Conservation (phyloP, 2,113 vertebrate species). For the Anarrhichthys ocellatus region DNA sequence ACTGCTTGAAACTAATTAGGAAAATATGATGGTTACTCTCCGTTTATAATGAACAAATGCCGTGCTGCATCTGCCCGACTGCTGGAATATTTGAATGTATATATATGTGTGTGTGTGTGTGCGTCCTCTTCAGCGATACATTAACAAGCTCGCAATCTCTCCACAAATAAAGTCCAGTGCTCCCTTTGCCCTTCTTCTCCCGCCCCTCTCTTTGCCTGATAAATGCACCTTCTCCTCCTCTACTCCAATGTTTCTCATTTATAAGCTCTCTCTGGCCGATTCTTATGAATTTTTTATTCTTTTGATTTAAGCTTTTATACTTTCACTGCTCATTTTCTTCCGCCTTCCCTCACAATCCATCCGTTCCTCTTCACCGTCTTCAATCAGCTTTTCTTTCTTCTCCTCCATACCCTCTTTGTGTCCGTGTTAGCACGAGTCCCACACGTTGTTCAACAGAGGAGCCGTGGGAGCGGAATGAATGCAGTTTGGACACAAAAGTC, state of each 20-base stretch:
- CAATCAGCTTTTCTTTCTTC: conserved; percentile 40
- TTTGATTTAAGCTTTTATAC: conserved; percentile 67
- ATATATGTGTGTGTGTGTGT: no score
- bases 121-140: conserved; percentile 27
- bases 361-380: conserved; percentile 58
- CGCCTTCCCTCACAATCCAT: conserved; percentile 27
- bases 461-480: conserved; percentile 23
- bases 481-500: conserved; percentile 15
- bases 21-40: background rate
- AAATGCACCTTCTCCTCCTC: conserved; percentile 35
- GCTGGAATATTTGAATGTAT: background rate
- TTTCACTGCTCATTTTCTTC: conserved; percentile 51
- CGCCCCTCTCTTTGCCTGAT: conserved; percentile 21
- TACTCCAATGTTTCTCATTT: conserved; percentile 40
- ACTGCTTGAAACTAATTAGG: background rate
- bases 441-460: conserved; percentile 14
- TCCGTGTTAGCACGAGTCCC: conserved; percentile 7
- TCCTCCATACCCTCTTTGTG: conserved; percentile 2
- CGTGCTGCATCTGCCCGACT: background rate
- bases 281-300: conserved; percentile 69
- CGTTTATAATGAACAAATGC: background rate
- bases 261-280: conserved; percentile 30
- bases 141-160: conserved; percentile 17
- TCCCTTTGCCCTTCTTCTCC: conserved; percentile 21
- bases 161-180: conserved; percentile 46